These are phyloP conservation scores for Philereme vetulata DNA, from an alignment of 2,888 invertebrate genomes.

Conservation along the genomic window DNA sequence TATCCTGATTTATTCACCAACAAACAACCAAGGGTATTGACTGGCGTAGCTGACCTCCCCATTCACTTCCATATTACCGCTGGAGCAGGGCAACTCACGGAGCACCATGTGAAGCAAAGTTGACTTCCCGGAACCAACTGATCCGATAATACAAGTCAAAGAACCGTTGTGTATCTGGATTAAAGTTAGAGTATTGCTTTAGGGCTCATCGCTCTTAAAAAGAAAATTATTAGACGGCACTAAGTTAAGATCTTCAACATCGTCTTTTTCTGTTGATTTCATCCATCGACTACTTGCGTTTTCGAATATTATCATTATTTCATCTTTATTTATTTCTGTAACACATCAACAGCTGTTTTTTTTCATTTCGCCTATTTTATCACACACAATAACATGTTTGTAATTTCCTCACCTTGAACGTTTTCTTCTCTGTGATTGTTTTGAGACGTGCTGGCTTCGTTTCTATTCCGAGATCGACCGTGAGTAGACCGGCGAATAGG, in stretches of 20 bases:
- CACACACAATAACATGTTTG: not conserved
- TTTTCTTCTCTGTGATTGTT: conserved; percentile 44
- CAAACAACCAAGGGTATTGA: conserved; percentile 93
- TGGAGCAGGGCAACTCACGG: conserved; percentile 87
- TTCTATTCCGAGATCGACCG: conserved; percentile 10
- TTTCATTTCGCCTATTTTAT: not conserved
- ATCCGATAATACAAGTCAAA: conserved; percentile 85
- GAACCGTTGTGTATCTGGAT: conserved; percentile 60
- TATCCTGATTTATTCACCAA: conserved; percentile 59
- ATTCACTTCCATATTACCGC: conserved; percentile 84
- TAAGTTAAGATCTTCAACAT: conserved; percentile 73
- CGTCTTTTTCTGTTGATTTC: conserved; percentile 65
- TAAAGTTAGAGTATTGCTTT: not conserved
- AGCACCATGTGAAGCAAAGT: conserved; percentile 87
- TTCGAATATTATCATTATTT: conserved; percentile 63
- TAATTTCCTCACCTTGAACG: conserved; percentile 40
- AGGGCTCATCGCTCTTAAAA: no score
- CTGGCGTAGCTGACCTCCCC: conserved; percentile 90
- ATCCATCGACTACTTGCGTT: conserved; percentile 80
- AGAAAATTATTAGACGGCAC: conserved; percentile 15
- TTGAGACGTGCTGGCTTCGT: conserved; percentile 56
- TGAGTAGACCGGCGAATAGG: conserved; percentile 20
- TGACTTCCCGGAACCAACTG: conserved; percentile 85
- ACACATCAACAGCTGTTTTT: not conserved
- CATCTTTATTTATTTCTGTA: conserved; percentile 46